Base-by-base conservation (phyloP, 2,888 invertebrate genomes). In the Lasioglossum lativentre region DNA sequence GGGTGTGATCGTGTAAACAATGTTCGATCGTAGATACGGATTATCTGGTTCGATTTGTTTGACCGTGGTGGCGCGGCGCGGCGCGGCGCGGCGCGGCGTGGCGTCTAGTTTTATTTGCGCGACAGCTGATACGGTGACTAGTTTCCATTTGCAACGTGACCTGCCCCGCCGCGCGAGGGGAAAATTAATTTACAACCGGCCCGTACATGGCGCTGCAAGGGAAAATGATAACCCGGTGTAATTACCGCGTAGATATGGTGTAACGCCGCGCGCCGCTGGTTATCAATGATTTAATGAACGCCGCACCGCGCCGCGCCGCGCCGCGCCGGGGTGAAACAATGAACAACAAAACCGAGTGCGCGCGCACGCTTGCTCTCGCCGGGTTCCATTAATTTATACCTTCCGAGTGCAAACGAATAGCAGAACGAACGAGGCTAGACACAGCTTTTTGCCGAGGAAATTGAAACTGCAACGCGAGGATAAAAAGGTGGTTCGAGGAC, bases 221-320 rank as follows among this genome's bases (percentile, higher is more conserved):
- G 45, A 75, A 83, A 81, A 87, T 75, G 80, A 90, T 80, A 89
- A 88, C 80, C 75, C 73, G 45, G 76, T 34, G 83, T 85, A 90
- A 90, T 91, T 90, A 90, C 84, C 90, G 42, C 72, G 70, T 56
- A 82, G 75, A 80, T 83, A 83, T 23, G 79, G 76, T 59, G 73
- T 78, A 73, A 47, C 40, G 63, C 23, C 19, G 63, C 19, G 63
- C 66, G 71, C 68, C 27, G 74, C 68, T 70, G 70, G 85, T 76
- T 83, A 88, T 87, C 86, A 80, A 75, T 82, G 86, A 85, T 88
- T 85, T 87, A 85, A 85, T 74, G 80, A 52, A 19, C 75, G 27
- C n/a, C n/a, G n/a, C n/a, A n/a, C n/a, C n/a, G n/a, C n/a, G n/a
- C n/a, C n/a, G n/a, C n/a, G n/a, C n/a, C n/a, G n/a, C n/a, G n/a